Percentiles rank a stretch among this genome's conserved stretches.
Evolutionary conservation across 2,113 vertebrate species (phyloP).

Genomic region (Pristiophorus japonicus): DNA sequence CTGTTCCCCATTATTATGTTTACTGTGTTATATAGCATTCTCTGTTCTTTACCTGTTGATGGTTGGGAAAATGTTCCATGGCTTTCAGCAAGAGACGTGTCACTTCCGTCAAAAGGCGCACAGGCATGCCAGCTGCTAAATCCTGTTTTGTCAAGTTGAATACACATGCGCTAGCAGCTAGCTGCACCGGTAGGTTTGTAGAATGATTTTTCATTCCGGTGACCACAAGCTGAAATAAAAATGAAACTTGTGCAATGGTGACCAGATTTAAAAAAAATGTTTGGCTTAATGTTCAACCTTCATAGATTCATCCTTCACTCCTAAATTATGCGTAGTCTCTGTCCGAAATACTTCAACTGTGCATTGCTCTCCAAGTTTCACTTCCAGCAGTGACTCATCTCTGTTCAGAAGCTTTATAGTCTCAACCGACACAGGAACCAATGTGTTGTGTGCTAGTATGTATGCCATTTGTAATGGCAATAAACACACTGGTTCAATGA

Average conservation of each 20-base stretch:
- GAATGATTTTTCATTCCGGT: slow-evolving; percentile 95
- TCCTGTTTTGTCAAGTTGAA: slow-evolving; percentile 98
- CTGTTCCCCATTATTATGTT: too few species aligned
- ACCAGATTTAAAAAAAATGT: neutral
- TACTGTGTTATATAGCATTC: neutral
- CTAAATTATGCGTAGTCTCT: neutral
- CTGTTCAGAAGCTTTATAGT: neutral
- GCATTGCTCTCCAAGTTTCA: neutral
- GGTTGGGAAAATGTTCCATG: slow-evolving; percentile 97
- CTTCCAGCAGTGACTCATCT: neutral
- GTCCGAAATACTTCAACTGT: neutral
- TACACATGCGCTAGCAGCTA: slow-evolving; percentile 93
- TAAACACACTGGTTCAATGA: neutral
- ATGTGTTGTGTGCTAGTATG: neutral
- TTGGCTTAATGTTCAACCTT: neutral
- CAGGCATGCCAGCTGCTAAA: slow-evolving; percentile 86
- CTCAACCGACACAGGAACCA: neutral
- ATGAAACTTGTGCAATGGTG: neutral
- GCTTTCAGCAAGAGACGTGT: slow-evolving; percentile 90
- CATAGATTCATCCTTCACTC: neutral
- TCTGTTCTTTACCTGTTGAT: slow-evolving; percentile 71
- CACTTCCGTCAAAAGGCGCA: slow-evolving; percentile 78
- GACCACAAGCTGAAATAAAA: slow-evolving; percentile 74
- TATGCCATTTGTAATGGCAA: neutral
- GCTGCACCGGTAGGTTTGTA: slow-evolving; percentile 86